These are phyloP conservation scores for Herpetotheres cachinnans DNA, from an alignment of 2,113 vertebrate species.

Conservation along the genomic window DNA sequence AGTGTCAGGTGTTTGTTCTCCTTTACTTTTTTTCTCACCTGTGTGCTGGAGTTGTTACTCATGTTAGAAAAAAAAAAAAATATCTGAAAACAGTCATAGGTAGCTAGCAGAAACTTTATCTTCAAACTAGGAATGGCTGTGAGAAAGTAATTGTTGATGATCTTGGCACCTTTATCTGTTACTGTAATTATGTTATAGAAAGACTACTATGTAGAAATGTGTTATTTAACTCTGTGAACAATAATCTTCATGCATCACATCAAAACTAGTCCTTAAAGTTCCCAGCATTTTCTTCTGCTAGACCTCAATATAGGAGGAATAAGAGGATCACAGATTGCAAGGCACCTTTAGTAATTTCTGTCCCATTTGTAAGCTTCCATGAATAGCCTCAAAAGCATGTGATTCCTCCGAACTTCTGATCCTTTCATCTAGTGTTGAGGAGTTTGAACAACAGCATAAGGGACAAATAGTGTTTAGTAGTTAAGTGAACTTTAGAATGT, in stretches of 20 bases:
- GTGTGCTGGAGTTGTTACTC: not conserved
- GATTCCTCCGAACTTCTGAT: not conserved
- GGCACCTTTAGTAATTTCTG: not conserved
- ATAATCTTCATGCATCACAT: not conserved
- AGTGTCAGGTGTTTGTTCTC: not conserved
- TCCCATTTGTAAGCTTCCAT: not conserved
- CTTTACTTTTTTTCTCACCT: not conserved
- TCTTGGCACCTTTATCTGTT: not conserved
- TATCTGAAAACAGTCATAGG: not conserved
- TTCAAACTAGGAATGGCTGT: not conserved
- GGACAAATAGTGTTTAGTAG: not conserved
- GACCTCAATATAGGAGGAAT: not conserved
- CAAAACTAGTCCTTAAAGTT: not conserved
- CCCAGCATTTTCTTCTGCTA: not conserved
- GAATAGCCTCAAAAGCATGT: not conserved
- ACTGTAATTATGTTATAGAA: not conserved
- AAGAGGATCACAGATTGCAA: not conserved
- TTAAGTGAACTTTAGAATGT: not conserved
- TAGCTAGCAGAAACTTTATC: not conserved
- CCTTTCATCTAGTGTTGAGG: not conserved
- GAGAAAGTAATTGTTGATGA: not conserved
- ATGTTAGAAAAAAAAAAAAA: not conserved
- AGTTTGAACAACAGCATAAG: not conserved
- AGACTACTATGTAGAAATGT: not conserved
- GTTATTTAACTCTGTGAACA: not conserved